phyloP scores from a whole-genome alignment of 2,888 invertebrate genomes.

The Meganola albula region DNA sequence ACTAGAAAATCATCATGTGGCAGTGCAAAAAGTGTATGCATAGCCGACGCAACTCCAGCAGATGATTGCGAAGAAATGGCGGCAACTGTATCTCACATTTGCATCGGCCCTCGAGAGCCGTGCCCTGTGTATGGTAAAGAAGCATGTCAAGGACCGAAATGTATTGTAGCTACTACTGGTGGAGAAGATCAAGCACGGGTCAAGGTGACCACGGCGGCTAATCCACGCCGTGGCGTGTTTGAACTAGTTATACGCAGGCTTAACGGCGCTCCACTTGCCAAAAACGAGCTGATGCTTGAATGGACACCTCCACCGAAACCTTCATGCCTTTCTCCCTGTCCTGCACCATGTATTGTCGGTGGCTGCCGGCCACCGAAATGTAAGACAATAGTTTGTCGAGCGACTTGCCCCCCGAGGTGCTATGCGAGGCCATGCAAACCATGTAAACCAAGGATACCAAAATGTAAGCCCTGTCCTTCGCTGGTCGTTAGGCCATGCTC shows the following conservation, averaged over 20 bases:
- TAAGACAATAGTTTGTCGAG: slow-evolving; percentile 16
- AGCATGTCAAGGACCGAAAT: slow-evolving; percentile 58
- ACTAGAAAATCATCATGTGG: slow-evolving; percentile 32
- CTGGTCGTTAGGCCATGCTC: slow-evolving; percentile 24
- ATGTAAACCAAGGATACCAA: slow-evolving; percentile 17
- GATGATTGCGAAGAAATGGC: slow-evolving; percentile 42
- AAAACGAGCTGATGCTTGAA: slow-evolving; percentile 65
- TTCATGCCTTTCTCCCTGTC: slow-evolving; percentile 16
- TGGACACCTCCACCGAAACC: slow-evolving; percentile 59
- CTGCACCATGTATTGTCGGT: neutral
- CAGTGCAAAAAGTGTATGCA: slow-evolving; percentile 40
- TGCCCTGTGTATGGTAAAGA: slow-evolving; percentile 51
- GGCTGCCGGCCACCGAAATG: slow-evolving; percentile 11
- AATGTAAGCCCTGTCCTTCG: too few relatives aligned
- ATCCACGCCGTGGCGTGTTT: slow-evolving; percentile 65
- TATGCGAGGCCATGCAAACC: slow-evolving; percentile 13
- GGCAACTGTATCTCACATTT: slow-evolving; percentile 59
- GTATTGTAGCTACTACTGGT: slow-evolving; percentile 40
- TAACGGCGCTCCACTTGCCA: slow-evolving; percentile 61
- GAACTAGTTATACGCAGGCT: slow-evolving; percentile 62
- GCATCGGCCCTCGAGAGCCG: slow-evolving; percentile 48
- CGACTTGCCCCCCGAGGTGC: slow-evolving; percentile 17
- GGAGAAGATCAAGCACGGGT: slow-evolving; percentile 48
- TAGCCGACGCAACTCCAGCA: slow-evolving; percentile 40
- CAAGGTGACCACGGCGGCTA: slow-evolving; percentile 50